Evolutionary conservation across 2,888 invertebrate species (phyloP).

Genomic region (Volucella inflata): DNA sequence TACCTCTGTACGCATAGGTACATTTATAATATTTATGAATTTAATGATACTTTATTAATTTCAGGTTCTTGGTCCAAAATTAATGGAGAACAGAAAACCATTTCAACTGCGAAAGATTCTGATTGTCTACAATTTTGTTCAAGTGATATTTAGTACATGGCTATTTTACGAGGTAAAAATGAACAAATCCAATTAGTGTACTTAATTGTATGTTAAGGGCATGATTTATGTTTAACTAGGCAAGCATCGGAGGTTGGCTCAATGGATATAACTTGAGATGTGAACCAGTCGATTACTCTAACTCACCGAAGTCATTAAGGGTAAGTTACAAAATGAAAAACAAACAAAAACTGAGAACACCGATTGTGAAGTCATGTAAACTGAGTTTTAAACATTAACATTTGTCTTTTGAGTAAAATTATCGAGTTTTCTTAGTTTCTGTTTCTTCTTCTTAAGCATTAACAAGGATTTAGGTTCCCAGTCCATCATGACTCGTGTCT

Average conservation of each 20-base stretch:
- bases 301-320: slow-evolving; percentile 87
- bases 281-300: slow-evolving; percentile 92
- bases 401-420: no score
- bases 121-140: slow-evolving; percentile 92
- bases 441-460: no score
- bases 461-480: no score
- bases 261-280: slow-evolving; percentile 89
- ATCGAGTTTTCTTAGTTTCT: no score
- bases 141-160: slow-evolving; percentile 86
- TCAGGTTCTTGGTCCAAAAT: slow-evolving; percentile 89
- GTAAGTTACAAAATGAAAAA: slow-evolving; percentile 84
- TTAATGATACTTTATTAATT: slow-evolving; percentile 66
- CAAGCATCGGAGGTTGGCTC: slow-evolving; percentile 88
- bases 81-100: slow-evolving; percentile 94
- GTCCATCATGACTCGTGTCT: no score
- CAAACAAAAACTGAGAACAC: not conserved
- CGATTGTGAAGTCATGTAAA: not conserved
- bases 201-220: slow-evolving; percentile 14
- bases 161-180: slow-evolving; percentile 84
- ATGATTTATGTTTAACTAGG: slow-evolving; percentile 81
- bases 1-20: not conserved
- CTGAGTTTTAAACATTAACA: no score
- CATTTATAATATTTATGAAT: not conserved
- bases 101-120: slow-evolving; percentile 90
- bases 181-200: not conserved